phyloP scores from a whole-genome alignment of 2,888 invertebrate genomes.

The Miltochrista miniata region DNA sequence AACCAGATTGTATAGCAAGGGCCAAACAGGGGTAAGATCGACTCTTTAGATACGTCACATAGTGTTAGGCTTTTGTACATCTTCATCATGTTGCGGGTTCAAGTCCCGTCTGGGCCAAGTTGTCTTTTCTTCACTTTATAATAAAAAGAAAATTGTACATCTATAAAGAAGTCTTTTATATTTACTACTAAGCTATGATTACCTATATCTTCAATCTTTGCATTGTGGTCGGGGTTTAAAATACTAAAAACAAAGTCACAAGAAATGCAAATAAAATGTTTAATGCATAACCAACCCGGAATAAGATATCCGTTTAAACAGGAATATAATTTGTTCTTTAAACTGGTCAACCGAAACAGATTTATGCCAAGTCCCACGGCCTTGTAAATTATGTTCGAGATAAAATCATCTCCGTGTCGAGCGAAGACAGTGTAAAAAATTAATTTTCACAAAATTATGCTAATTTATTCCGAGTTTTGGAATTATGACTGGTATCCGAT shows the following conservation, averaged over 20 bases:
- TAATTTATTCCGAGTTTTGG: conserved; percentile 29
- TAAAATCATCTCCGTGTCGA: conserved; percentile 12
- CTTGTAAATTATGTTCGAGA: conserved; percentile 5
- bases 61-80: no score
- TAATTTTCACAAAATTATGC: conserved; percentile 29
- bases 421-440: conserved; percentile 23
- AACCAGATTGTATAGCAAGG: no score
- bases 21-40: no score
- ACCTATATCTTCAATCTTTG: no score
- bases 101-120: no score
- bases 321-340: conserved; percentile 2
- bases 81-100: no score
- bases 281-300: conserved; percentile 1
- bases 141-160: no score
- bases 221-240: background rate
- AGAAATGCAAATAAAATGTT: conserved; percentile 1
- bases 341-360: conserved; percentile 3
- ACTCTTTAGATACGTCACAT: no score
- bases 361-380: conserved; percentile 7
- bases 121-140: no score
- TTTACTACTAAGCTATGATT: no score
- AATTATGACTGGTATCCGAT: conserved; percentile 23
- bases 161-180: no score
- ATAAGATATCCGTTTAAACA: background rate
- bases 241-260: background rate